Conservation (phyloP, 2,888 invertebrate genomes). For the Andrena haemorrhoa region DNA sequence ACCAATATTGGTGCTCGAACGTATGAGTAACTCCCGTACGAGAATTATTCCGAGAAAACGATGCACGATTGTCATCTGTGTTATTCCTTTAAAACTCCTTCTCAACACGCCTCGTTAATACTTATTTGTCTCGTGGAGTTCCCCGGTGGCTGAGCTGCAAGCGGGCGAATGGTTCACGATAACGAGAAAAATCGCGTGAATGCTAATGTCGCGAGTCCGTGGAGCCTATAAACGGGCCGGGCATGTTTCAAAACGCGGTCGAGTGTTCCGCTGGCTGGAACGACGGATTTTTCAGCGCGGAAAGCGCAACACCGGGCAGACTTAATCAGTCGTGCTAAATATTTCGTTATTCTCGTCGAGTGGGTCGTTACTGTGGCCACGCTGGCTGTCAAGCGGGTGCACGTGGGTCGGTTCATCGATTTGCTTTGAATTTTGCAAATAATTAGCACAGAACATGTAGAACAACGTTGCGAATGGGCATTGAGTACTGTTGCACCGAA, state of each 20-base stretch:
- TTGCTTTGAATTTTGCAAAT: too few relatives aligned
- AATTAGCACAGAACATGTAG: too few relatives aligned
- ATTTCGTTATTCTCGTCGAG: constrained; percentile 2
- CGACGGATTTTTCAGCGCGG: constrained; percentile 24
- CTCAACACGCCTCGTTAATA: constrained; percentile 22
- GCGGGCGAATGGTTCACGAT: background rate
- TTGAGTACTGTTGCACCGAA: too few relatives aligned
- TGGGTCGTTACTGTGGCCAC: background rate
- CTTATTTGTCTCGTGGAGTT: constrained; percentile 26
- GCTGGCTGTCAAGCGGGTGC: background rate
- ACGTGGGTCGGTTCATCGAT: too few relatives aligned
- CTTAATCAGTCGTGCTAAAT: constrained; percentile 28
- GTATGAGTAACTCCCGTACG: background rate
- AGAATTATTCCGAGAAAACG: too few relatives aligned
- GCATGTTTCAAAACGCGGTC: constrained; percentile 38
- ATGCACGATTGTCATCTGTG: too few relatives aligned
- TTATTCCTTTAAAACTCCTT: background rate
- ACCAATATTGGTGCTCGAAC: background rate
- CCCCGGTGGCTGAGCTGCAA: background rate
- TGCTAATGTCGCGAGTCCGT: constrained; percentile 34
- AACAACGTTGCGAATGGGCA: too few relatives aligned
- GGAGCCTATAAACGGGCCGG: constrained; percentile 13
- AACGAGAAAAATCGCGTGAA: constrained; percentile 19
- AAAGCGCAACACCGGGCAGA: constrained; percentile 16
- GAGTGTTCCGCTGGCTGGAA: constrained; percentile 32